Base-by-base conservation (phyloP, 2,797 vertebrate genomes). In the Takifugu rubripes region DNA sequence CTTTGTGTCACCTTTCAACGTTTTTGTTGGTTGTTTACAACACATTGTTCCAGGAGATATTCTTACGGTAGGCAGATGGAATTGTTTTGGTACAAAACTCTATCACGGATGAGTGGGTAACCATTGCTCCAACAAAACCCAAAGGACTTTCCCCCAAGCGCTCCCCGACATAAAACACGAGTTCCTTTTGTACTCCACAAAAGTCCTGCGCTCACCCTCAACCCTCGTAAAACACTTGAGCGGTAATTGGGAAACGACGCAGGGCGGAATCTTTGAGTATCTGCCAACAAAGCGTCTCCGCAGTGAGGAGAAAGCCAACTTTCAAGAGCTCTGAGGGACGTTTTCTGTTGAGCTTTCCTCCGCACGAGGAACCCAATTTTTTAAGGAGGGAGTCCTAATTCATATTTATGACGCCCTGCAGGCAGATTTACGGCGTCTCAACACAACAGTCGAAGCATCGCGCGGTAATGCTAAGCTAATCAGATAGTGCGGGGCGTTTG, bases 151-250 rank as follows among this genome's bases (percentile, higher is more conserved):
- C 52, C 70, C 5, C 68, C 49, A 48, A 47, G 59, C 60, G 59
- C 70, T 74, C 81, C 75, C 81, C 70, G 72, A 54, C 85, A 77
- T 85, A 82, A 89, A 89, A 82, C 74, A 70, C 5, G 0, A 61
- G 59, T 51, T 50, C 25, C 68, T 27, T 77, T 87, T 87, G 82
- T 87, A 53, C 42, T 44, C 1, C 51, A 69, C 72, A 77, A 83
- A 71, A 70, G 17, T 77, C 62, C 54, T 63, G 70, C 61, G 27
- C 60, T 17, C 58, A 77, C 72, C 61, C 59, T 79, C 74, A 71
- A 60, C 79, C 69, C 78, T 75, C 78, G 49, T 88, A 86, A 89
- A 88, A 82, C 82, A 80, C 78, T 81, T 31, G 25, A 42, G 16
- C 61, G 21, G 71, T 70, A 72, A 79, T 70, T 70, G 74, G 57